A percentile compares a stretch with the other conserved stretches of the same genome.
Conservation (phyloP, 2,797 vertebrate species). For the Mus minutoides region DNA sequence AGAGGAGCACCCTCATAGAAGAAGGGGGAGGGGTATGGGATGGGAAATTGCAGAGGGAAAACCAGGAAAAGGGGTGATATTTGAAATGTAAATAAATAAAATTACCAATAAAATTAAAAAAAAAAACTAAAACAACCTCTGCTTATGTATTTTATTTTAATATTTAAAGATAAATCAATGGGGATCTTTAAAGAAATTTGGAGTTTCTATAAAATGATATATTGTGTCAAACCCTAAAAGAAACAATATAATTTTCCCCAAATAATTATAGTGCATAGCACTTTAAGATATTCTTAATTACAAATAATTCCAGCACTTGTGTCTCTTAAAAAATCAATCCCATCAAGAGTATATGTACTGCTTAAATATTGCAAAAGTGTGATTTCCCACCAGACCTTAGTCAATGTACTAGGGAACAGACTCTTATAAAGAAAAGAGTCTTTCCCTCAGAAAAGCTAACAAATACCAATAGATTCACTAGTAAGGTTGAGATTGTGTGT, state of each 20-base stretch:
- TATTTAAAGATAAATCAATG: not conserved
- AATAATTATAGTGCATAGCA: not conserved
- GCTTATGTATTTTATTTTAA: not conserved
- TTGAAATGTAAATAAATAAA: too few relatives aligned
- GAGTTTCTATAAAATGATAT: not conserved
- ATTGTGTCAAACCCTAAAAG: not conserved
- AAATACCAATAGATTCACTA: not conserved
- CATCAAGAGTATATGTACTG: not conserved
- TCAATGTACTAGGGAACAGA: not conserved
- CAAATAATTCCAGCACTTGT: not conserved
- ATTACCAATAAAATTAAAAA: too few relatives aligned
- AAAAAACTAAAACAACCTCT: not conserved
- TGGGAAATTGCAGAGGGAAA: too few relatives aligned
- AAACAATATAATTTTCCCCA: not conserved
- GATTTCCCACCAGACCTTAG: not conserved
- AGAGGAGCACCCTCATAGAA: too few relatives aligned
- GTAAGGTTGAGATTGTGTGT: not conserved
- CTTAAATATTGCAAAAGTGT: not conserved
- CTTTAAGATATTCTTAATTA: not conserved
- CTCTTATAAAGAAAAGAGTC: not conserved
- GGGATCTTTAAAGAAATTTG: not conserved
- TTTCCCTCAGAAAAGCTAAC: not conserved
- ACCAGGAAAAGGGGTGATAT: too few relatives aligned
- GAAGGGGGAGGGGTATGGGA: too few relatives aligned
- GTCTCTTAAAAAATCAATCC: too few relatives aligned